Base-by-base conservation (phyloP, 2,888 invertebrate genomes). In the Epirrita christyi region DNA sequence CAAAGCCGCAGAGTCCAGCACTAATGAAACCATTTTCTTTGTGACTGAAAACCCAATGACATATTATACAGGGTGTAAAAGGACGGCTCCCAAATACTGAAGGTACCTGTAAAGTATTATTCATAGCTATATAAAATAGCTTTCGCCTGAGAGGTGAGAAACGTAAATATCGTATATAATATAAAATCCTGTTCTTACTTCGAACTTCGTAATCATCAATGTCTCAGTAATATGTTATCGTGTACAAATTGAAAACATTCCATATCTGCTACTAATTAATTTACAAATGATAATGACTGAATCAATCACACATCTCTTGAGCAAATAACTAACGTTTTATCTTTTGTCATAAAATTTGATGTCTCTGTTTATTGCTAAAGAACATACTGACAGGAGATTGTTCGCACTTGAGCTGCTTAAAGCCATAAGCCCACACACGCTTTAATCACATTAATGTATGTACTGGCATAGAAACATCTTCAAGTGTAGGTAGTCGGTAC, bases 341-440 rank as follows among this genome's bases (percentile, higher is more conserved):
- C 70, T 49, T 21, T 28, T 43, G 63, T 73, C 55, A 67, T 72
- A 67, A 70, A 63, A 66, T 64, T 73, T 76, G 67, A 77, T 67
- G 63, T 34, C 36, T 44, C 29, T 68, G 64, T 72, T 68, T 66
- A 67, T 64, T 55, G 51, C 15, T 38, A 28, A 28, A 8, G 11
- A 42, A 14, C 14, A 32, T 37, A 51, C 43, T 15, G 28, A 32
- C 44, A 42, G 28, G 52, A 40, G 21, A 40, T 46, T 43, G 38
- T 40, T 36, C 37, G 13, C 46, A 37, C 36, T 51, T 41, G 37
- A 40, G 14, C 38, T 4, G 36, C 11, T 14, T 13, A 2, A 38
- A 32, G 32, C 9, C 32, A 32, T 21, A 6, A 36, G n/a, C 10
- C 36, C 11, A 36, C 36, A 32, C 7, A 32, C 32, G 9, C 7